Evolutionary conservation across 2,113 vertebrate genomes (phyloP).

Genomic region (Pseudopodoces humilis): DNA sequence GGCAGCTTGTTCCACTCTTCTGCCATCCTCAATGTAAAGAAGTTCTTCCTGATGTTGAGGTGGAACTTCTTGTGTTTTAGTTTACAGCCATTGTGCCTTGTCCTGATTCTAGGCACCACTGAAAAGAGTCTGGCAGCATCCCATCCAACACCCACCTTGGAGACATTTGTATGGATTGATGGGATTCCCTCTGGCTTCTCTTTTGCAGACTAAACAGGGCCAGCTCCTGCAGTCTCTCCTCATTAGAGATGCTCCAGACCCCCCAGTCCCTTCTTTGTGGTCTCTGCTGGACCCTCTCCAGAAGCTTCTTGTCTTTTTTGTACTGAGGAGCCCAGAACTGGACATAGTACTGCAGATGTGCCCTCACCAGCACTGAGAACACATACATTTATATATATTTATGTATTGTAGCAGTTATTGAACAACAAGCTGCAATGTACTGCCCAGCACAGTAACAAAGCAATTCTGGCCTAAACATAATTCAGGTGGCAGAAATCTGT

Average conservation of each 20-base stretch:
- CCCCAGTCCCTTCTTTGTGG: too few species aligned
- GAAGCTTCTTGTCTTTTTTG: not conserved
- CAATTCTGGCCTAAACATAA: not conserved
- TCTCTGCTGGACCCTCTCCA: rapidly evolving
- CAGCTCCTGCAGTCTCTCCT: not conserved
- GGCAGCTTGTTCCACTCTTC: not conserved
- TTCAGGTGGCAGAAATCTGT: not conserved
- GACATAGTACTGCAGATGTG: not conserved
- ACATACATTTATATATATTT: not conserved
- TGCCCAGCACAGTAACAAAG: not conserved
- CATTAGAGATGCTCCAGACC: not conserved
- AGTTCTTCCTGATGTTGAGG: not conserved
- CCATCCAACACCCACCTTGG: not conserved
- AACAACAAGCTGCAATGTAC: not conserved
- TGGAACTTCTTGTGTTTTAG: not conserved
- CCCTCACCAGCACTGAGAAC: not conserved
- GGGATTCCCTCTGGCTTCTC: not conserved
- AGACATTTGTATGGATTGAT: not conserved
- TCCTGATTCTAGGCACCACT: not conserved
- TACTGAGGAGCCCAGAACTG: not conserved
- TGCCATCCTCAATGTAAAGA: not conserved
- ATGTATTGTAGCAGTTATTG: not conserved
- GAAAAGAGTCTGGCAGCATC: not conserved
- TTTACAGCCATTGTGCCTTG: not conserved
- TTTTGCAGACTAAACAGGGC: not conserved